Percentiles rank a stretch among this genome's conserved stretches.
phyloP scores from a whole-genome alignment of 2,113 vertebrate genomes.

The Alectura lathami region DNA sequence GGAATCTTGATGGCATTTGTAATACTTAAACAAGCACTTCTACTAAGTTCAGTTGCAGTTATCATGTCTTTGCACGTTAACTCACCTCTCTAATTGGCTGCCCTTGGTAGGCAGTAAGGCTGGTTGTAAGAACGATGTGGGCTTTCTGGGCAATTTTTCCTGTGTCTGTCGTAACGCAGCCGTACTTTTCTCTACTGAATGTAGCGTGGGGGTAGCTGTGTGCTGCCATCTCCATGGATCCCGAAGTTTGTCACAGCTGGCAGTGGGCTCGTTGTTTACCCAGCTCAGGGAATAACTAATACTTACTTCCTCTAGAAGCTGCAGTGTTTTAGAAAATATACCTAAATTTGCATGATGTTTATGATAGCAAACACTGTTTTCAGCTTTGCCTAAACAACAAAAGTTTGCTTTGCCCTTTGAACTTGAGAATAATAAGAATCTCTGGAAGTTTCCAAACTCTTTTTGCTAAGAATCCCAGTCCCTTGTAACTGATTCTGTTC shows the following conservation, averaged over 20 bases:
- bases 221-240: neutral
- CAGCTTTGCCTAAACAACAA: neutral
- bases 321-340: neutral
- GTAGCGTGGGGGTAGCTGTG: neutral
- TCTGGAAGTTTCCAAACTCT: neutral
- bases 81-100: neutral
- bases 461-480: neutral
- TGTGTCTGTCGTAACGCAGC: neutral
- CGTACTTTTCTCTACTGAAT: neutral
- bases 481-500: neutral
- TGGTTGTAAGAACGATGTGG: neutral
- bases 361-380: neutral
- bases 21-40: neutral
- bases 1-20: neutral
- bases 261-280: neutral
- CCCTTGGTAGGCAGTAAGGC: neutral
- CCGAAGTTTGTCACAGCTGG: neutral
- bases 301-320: conserved; percentile 17
- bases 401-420: neutral
- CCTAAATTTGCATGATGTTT: neutral
- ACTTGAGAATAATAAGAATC: neutral
- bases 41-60: neutral
- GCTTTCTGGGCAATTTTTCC: conserved; percentile 19
- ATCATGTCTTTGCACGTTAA: neutral
- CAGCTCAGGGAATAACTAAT: conserved; percentile 8